These are phyloP conservation scores for Chauna torquata DNA, from an alignment of 2,113 vertebrate species.

Conservation along the genomic window DNA sequence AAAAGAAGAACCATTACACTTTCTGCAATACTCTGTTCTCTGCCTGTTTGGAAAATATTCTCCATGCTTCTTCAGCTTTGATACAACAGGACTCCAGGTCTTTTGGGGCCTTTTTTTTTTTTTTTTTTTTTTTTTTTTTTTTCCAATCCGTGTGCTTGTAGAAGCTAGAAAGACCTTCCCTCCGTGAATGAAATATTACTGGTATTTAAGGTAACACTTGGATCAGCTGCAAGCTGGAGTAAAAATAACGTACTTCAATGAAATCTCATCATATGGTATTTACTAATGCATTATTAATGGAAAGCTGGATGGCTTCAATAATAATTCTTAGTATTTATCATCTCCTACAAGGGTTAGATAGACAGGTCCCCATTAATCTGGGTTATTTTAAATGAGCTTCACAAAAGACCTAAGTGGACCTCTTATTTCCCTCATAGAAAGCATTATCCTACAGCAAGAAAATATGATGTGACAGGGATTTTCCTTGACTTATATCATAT, in stretches of 20 bases:
- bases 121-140: background rate
- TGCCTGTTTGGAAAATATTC: background rate
- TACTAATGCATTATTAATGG: slow-evolving; percentile 60
- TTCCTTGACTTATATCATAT: background rate
- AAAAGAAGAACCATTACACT: background rate
- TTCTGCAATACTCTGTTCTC: background rate
- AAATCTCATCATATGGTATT: slow-evolving; percentile 40
- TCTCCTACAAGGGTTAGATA: background rate
- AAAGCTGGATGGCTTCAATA: background rate
- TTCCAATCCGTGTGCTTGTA: background rate
- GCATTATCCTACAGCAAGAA: background rate
- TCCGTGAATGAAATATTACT: slow-evolving; percentile 34
- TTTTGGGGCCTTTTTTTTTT: background rate
- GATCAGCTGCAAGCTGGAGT: slow-evolving; percentile 5
- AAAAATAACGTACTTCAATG: background rate
- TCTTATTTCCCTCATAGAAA: background rate
- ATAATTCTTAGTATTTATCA: slow-evolving; percentile 38
- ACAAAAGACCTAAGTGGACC: background rate
- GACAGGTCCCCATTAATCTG: slow-evolving; percentile 36
- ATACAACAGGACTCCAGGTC: background rate
- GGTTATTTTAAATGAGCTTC: slow-evolving; percentile 32
- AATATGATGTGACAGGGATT: background rate
- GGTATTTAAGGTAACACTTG: background rate
- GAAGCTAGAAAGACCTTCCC: background rate
- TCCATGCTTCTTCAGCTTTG: background rate